These are phyloP conservation scores for Peribatodes rhomboidaria DNA, from an alignment of 2,888 invertebrate genomes.

Conservation along the genomic window DNA sequence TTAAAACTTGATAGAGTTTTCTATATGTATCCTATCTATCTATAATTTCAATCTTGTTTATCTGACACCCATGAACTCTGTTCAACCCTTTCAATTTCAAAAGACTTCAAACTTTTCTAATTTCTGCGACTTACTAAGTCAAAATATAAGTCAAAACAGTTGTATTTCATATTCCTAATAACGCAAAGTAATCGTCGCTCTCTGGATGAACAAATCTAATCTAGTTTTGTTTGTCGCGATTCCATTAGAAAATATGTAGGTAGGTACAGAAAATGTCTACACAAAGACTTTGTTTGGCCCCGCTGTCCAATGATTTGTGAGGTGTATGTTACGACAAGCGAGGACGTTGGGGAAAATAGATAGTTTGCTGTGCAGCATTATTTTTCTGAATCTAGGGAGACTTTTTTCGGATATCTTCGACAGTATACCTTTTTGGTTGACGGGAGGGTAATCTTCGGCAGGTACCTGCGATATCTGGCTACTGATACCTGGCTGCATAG, in stretches of 20 bases:
- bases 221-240: slow-evolving; percentile 38
- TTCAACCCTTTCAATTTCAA: neutral
- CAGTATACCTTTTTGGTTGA: too few species aligned
- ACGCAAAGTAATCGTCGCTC: slow-evolving; percentile 36
- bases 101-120: neutral
- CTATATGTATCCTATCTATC: too few species aligned
- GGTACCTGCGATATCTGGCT: too few species aligned
- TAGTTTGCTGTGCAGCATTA: slow-evolving; percentile 24
- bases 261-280: slow-evolving; percentile 22
- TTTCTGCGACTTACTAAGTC: slow-evolving; percentile 5
- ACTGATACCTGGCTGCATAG: too few species aligned
- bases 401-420: neutral
- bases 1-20: too few species aligned
- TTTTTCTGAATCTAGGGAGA: slow-evolving; percentile 19
- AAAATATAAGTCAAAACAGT: slow-evolving; percentile 16
- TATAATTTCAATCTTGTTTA: neutral
- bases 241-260: slow-evolving; percentile 34
- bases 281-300: slow-evolving; percentile 31
- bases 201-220: slow-evolving; percentile 18
- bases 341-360: slow-evolving; percentile 37
- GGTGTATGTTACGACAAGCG: slow-evolving; percentile 48
- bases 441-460: too few species aligned
- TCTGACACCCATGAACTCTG: neutral
- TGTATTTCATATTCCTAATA: slow-evolving; percentile 36
- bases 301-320: slow-evolving; percentile 54